Percentiles rank a stretch among this genome's conserved stretches.
These are phyloP conservation scores for Tympanuchus pallidicinctus DNA, from an alignment of 2,113 vertebrate genomes.

Conservation along the genomic window DNA sequence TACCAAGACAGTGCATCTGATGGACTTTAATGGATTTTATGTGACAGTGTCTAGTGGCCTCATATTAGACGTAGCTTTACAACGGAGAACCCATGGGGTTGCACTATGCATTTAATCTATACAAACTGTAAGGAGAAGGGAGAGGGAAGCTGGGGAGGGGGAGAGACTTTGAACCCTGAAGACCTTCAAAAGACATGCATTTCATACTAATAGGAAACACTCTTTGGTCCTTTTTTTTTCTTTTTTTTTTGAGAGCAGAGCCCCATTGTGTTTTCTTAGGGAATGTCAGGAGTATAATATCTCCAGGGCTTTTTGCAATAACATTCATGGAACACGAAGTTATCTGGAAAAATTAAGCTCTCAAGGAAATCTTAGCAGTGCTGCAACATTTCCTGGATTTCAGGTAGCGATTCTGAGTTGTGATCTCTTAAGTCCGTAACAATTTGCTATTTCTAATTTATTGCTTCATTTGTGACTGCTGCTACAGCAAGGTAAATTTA, in stretches of 20 bases:
- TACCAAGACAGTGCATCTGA: constrained; percentile 74
- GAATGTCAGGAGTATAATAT: constrained; percentile 14
- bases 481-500: constrained; percentile 87
- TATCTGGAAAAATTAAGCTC: constrained; percentile 77
- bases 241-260: background rate
- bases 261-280: background rate
- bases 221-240: background rate
- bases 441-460: constrained; percentile 90
- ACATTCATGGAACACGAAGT: constrained; percentile 31
- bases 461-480: constrained; percentile 91
- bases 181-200: constrained; percentile 70
- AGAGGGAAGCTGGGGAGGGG: constrained; percentile 46
- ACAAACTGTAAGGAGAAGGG: constrained; percentile 65
- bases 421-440: constrained; percentile 84
- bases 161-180: constrained; percentile 66
- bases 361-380: constrained; percentile 73
- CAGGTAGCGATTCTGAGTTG: constrained; percentile 80
- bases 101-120: constrained; percentile 71
- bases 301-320: constrained; percentile 51
- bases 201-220: constrained; percentile 61
- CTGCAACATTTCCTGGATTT: constrained; percentile 75
- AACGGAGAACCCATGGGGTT: constrained; percentile 71
- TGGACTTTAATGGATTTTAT: constrained; percentile 77
- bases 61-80: constrained; percentile 73
- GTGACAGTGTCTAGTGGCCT: constrained; percentile 72